These are phyloP conservation scores for Pantherophis guttatus DNA, from an alignment of 2,113 vertebrate genomes.

Conservation along the genomic window DNA sequence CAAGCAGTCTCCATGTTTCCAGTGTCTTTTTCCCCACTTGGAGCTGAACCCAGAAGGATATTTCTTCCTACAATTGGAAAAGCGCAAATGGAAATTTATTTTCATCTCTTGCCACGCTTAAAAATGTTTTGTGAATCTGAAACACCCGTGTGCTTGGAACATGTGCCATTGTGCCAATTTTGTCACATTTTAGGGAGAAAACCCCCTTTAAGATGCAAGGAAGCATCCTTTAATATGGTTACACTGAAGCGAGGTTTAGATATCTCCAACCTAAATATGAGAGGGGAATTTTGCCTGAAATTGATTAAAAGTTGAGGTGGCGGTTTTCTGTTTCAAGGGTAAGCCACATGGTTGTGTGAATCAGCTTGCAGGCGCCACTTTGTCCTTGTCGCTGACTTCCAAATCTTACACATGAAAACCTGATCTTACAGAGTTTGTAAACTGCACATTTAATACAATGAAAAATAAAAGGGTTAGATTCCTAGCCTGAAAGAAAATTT, in stretches of 20 bases:
- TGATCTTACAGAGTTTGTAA: constrained; percentile 37
- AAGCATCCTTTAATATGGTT: background rate
- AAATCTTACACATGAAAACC: constrained; percentile 26
- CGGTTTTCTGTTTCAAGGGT: background rate
- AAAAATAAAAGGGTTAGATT: fast-evolving
- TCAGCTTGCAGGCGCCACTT: background rate
- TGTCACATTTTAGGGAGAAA: background rate
- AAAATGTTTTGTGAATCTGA: background rate
- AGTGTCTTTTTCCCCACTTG: too few species aligned
- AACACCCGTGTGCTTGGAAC: background rate
- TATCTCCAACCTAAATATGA: background rate
- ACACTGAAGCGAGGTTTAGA: background rate
- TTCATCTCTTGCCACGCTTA: background rate
- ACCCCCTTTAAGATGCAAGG: background rate
- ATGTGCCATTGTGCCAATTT: background rate
- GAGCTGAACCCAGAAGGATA: too few species aligned
- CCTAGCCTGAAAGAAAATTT: constrained; percentile 14
- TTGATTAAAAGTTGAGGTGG: background rate
- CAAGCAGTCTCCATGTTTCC: too few species aligned
- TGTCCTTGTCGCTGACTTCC: background rate
- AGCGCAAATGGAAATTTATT: background rate
- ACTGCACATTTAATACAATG: constrained; percentile 37
- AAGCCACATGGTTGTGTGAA: background rate
- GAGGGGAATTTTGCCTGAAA: background rate
- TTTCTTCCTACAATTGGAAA: too few species aligned